These are phyloP conservation scores for Cerceris rybyensis DNA, from an alignment of 2,888 invertebrate species.

Conservation along the genomic window DNA sequence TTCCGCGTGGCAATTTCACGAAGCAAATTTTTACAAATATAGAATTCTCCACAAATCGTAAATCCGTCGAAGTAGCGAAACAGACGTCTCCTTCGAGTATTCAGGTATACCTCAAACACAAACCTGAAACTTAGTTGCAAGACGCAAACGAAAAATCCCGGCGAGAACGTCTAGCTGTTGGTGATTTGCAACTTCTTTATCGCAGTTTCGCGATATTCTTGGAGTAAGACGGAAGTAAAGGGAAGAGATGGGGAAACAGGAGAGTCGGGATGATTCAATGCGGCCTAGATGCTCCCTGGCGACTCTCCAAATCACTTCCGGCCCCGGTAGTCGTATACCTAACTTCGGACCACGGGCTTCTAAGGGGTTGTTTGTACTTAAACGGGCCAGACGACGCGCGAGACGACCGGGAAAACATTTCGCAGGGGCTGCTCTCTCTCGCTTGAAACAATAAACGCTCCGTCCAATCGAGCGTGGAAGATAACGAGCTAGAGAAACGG, in stretches of 20 bases:
- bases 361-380: conserved; percentile 70
- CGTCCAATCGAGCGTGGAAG: conserved; percentile 73
- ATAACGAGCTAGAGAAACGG: conserved; percentile 70
- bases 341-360: conserved; percentile 57
- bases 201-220: conserved; percentile 65
- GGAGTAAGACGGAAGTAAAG: conserved; percentile 11
- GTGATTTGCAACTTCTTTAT: conserved; percentile 76
- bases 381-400: conserved; percentile 58
- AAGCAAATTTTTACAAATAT: neutral
- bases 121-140: conserved; percentile 33
- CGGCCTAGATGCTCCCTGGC: conserved; percentile 75
- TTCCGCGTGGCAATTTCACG: neutral
- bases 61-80: neutral
- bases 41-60: neutral
- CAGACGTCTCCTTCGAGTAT: conserved; percentile 1
- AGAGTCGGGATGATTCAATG: conserved; percentile 71
- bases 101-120: conserved; percentile 37
- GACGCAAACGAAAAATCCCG: conserved; percentile 31
- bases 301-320: conserved; percentile 78
- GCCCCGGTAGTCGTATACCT: conserved; percentile 57
- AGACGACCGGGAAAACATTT: conserved; percentile 71
- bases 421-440: conserved; percentile 55
- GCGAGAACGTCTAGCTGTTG: conserved; percentile 47
- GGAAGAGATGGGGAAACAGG: neutral
- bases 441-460: conserved; percentile 76